Evolutionary conservation across 2,888 invertebrate genomes (phyloP).

Genomic region (Pandemis corylana): DNA sequence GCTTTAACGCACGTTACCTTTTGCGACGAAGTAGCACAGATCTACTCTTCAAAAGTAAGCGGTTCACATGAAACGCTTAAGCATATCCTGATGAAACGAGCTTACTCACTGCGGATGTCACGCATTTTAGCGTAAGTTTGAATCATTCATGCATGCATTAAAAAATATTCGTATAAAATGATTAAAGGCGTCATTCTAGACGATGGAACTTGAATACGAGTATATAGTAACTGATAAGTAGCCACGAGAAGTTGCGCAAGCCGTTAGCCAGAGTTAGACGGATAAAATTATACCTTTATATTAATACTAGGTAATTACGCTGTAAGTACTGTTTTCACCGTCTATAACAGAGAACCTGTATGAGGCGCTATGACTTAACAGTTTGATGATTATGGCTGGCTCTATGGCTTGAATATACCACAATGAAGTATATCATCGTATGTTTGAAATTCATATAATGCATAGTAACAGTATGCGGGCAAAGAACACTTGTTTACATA

Average conservation of each 20-base stretch:
- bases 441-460: slow-evolving; percentile 14
- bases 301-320: slow-evolving; percentile 22
- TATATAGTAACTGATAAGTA: neutral
- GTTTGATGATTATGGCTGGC: slow-evolving; percentile 24
- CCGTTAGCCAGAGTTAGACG: slow-evolving; percentile 36
- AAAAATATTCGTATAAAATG: neutral
- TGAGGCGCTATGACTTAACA: slow-evolving; percentile 30
- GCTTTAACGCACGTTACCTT: slow-evolving; percentile 31
- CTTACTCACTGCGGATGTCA: slow-evolving; percentile 4
- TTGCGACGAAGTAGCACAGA: slow-evolving; percentile 23
- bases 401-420: slow-evolving; percentile 5
- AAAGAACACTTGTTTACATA: slow-evolving; percentile 27
- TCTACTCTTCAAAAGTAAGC: slow-evolving; percentile 21
- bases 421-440: neutral
- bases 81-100: neutral
- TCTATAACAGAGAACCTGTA: slow-evolving; percentile 26
- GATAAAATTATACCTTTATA: slow-evolving; percentile 43
- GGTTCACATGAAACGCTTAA: slow-evolving; percentile 9
- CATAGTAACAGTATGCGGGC: slow-evolving; percentile 14
- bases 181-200: neutral
- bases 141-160: neutral
- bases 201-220: neutral
- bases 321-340: slow-evolving; percentile 10
- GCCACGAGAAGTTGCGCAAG: slow-evolving; percentile 26
- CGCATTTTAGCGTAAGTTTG: neutral